Evolutionary conservation across 2,888 invertebrate species (phyloP).

Genomic region (Azorinus chamasolen): DNA sequence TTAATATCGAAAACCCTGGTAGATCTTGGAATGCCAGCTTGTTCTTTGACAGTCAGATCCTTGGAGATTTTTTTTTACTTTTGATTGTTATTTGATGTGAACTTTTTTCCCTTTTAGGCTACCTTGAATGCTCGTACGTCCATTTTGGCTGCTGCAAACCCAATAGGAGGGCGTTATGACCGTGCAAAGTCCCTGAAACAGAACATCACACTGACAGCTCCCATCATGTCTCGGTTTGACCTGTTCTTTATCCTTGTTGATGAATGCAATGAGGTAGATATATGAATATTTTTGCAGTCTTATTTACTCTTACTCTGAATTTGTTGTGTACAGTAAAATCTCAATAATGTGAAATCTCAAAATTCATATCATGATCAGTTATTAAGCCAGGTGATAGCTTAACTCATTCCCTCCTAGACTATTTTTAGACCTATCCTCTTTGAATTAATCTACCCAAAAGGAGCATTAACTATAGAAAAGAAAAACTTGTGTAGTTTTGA

Average conservation of each 20-base stretch:
- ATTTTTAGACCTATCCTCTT: too few relatives aligned
- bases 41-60: too few relatives aligned
- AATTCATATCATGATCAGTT: neutral
- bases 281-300: neutral
- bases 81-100: too few relatives aligned
- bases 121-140: slow-evolving; percentile 99
- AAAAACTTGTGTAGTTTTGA: too few relatives aligned
- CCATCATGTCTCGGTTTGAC: slow-evolving; percentile 99
- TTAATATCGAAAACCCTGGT: too few relatives aligned
- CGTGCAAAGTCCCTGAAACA: slow-evolving; percentile 96
- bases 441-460: too few relatives aligned
- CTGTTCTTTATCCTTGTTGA: slow-evolving; percentile 99
- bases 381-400: too few relatives aligned
- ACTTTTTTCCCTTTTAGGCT: slow-evolving; percentile 89
- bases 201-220: slow-evolving; percentile 96
- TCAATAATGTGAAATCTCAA: neutral
- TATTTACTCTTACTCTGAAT: neutral
- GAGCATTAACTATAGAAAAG: too few relatives aligned
- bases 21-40: too few relatives aligned
- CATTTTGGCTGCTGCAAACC: slow-evolving; percentile 99
- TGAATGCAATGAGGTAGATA: slow-evolving; percentile 94
- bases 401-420: too few relatives aligned
- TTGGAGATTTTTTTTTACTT: too few relatives aligned
- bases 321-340: too few relatives aligned
- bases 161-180: slow-evolving; percentile 98